Percentiles rank a stretch among this genome's conserved stretches.
phyloP scores from a whole-genome alignment of 2,888 invertebrate genomes.

The Oscheius sp. region DNA sequence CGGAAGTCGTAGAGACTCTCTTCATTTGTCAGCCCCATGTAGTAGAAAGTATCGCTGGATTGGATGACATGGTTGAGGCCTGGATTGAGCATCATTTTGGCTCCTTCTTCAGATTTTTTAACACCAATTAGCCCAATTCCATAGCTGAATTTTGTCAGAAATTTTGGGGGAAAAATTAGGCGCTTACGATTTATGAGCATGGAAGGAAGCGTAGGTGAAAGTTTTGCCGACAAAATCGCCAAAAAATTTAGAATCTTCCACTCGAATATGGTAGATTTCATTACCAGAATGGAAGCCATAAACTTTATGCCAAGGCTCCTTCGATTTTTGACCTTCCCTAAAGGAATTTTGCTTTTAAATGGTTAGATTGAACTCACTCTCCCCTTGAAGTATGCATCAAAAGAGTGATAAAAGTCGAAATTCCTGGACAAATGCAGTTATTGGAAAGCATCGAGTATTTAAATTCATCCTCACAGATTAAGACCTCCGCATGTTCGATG shows the following conservation, averaged over 20 bases:
- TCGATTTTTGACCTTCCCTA: conserved; percentile 91
- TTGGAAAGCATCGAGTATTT: conserved; percentile 96
- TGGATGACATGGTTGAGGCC: conserved; percentile 97
- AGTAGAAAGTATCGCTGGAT: conserved; percentile 89
- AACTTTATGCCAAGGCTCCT: conserved; percentile 97
- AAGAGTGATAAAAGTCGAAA: conserved; percentile 92
- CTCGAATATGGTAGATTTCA: conserved; percentile 93
- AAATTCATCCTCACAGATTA: conserved; percentile 98
- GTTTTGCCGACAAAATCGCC: conserved; percentile 98
- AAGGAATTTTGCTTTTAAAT: conserved; percentile 56
- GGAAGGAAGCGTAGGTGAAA: conserved; percentile 98
- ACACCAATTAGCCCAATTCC: conserved; percentile 96
- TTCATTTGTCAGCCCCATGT: conserved; percentile 67
- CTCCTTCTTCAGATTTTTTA: conserved; percentile 79
- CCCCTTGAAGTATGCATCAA: conserved; percentile 94
- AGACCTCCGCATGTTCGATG: conserved; percentile 97
- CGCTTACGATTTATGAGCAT: conserved; percentile 91
- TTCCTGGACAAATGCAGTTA: conserved; percentile 97
- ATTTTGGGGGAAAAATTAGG: not conserved
- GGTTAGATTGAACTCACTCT: conserved; percentile 81
- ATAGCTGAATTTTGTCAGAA: conserved; percentile 77
- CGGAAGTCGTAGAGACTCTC: conserved; percentile 61
- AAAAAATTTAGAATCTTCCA: conserved; percentile 80
- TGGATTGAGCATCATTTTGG: conserved; percentile 93
- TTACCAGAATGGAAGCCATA: conserved; percentile 98